phyloP scores from a whole-genome alignment of 2,113 vertebrate genomes.

The Rhodinocichla rosea region DNA sequence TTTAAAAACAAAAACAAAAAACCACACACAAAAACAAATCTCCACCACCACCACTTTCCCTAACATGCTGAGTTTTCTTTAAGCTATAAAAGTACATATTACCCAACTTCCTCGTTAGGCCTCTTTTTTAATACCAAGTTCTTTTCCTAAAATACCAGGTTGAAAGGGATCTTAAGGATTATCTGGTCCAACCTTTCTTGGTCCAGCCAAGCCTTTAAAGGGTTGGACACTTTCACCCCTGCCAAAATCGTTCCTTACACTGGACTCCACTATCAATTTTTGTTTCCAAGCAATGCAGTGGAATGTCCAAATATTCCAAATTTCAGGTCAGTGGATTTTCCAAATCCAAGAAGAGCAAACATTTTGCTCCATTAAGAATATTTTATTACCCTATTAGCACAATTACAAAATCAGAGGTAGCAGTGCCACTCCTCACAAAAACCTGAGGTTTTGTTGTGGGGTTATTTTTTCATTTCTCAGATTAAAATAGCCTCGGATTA shows the following conservation, averaged over 20 bases:
- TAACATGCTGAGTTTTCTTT: not conserved
- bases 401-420: not conserved
- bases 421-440: not conserved
- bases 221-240: not conserved
- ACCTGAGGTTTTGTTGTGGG: not conserved
- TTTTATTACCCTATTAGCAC: not conserved
- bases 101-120: not conserved
- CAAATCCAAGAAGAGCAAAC: not conserved
- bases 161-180: not conserved
- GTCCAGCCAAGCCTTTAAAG: not conserved
- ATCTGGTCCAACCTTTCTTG: not conserved
- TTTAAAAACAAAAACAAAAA: not conserved
- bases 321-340: not conserved
- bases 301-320: not conserved
- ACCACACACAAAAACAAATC: not conserved
- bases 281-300: not conserved
- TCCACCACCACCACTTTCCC: not conserved
- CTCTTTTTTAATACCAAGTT: not conserved
- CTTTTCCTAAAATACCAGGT: not conserved
- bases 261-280: not conserved
- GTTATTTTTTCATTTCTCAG: not conserved
- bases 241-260: not conserved
- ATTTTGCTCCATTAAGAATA: not conserved
- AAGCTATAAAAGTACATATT: not conserved
- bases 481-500: slow-evolving; percentile 46